Evolutionary conservation across 2,888 invertebrate species (phyloP), one percentile per base, ranked within the genome.

Genomic region (Esperia sulphurella): DNA sequence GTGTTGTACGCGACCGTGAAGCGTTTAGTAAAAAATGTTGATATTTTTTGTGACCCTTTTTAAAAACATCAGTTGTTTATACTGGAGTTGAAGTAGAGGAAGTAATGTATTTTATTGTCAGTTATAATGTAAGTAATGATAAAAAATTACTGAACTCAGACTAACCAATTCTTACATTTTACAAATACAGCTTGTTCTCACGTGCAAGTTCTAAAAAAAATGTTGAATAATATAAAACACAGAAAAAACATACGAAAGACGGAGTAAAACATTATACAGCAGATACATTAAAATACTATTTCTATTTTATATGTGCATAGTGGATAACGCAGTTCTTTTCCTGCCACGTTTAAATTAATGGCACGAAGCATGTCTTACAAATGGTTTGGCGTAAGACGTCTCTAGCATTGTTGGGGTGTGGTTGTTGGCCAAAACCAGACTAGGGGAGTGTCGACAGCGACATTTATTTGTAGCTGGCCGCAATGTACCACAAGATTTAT

Each of bases 401-500:
- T 52, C 53, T 52, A 55, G 55, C 54, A 54, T 61, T 58, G 58
- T 72, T 21, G 5, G 21, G 69, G 70, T 68, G 70, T 65, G 74
- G 68, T 68, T 60, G 43, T 44, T 44, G 58, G 57, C 61, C 63
- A 59, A 63, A 71, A 68, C 62, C 64, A 63, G 67, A 68, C 65
- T 64, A 58, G 72, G 75, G 79, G 78, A 74, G 73, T 65, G 61
- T 51, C 62, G 59, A 67, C 67, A 65, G 54, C 64, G 72, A 74
- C 75, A 79, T 82, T 81, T 82, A 80, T 84, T 83, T 80, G 82
- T 78, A 71, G 75, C 69, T 67, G 66, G 71, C 80, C 79, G 78
- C 79, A 69, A 80, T 81, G 83, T 83, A 83, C 75, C 71, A 56
- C 59, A 82, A 87, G 86, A 88, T 87, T 86, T 87, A 87, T 86